Conservation (phyloP, 2,888 invertebrate species). For the Hedya salicella region DNA sequence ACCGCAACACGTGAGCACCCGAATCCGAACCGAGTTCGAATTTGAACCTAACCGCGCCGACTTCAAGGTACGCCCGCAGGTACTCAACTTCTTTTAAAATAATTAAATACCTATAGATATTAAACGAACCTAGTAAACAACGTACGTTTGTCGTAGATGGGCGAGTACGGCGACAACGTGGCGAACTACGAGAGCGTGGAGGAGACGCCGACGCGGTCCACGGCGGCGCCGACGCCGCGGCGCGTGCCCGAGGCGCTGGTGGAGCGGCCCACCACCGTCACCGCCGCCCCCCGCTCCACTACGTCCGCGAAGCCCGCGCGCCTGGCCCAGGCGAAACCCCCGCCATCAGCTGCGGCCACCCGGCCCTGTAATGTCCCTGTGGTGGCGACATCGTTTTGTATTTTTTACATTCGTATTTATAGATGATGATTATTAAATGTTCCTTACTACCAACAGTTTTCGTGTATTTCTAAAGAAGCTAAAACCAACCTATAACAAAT, state of each 20-base stretch:
- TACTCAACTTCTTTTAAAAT: not conserved
- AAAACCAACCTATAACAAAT: too few relatives aligned
- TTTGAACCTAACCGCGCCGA: constrained; percentile 74
- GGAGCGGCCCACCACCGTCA: not conserved
- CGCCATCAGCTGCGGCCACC: constrained; percentile 31
- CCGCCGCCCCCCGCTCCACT: constrained; percentile 35
- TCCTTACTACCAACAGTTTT: too few relatives aligned
- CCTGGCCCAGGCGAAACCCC: constrained; percentile 18
- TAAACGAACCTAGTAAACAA: not conserved
- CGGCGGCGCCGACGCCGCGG: constrained; percentile 7
- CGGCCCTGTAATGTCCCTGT: constrained; percentile 10
- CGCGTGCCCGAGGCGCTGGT: not conserved
- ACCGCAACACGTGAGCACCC: not conserved
- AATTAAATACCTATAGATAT: not conserved
- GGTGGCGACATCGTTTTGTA: constrained; percentile 13
- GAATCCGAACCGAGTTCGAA: constrained; percentile 47
- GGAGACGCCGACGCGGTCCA: constrained; percentile 51
- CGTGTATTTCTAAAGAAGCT: too few relatives aligned
- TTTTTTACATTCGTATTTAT: not conserved
- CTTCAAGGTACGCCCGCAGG: constrained; percentile 60
- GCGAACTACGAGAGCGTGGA: constrained; percentile 59
- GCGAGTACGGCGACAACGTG: constrained; percentile 75
- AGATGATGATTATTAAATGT: constrained; percentile 3
- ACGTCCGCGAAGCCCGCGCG: constrained; percentile 25
- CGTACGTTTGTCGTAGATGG: constrained; percentile 59